Percentiles rank a stretch among this genome's conserved stretches.
Evolutionary conservation across 2,797 vertebrate genomes (phyloP).

Genomic region (Sternotherus odoratus): DNA sequence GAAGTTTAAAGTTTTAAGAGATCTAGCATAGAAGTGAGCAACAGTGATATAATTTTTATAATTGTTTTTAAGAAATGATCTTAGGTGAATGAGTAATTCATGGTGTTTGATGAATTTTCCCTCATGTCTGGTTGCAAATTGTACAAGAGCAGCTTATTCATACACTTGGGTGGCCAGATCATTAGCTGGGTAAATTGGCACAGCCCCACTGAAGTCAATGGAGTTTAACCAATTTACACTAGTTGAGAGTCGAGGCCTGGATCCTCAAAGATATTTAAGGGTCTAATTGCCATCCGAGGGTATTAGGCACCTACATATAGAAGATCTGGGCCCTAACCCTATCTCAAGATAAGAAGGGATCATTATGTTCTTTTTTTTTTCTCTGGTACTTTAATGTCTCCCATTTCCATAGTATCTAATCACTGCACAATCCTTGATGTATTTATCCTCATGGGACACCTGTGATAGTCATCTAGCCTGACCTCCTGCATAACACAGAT

Average conservation of each 20-base stretch:
- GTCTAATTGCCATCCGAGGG: neutral
- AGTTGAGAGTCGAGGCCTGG: neutral
- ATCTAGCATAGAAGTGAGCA: neutral
- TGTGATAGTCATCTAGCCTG: neutral
- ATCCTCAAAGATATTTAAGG: neutral
- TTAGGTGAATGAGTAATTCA: neutral
- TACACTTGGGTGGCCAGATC: neutral
- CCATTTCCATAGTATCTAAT: neutral
- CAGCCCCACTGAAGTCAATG: accelerated
- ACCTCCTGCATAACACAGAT: neutral
- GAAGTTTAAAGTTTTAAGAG: neutral
- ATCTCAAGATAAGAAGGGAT: neutral
- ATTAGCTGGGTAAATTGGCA: neutral
- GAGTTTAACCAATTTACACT: neutral
- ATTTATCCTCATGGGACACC: neutral
- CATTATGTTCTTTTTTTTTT: neutral
- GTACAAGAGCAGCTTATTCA: neutral
- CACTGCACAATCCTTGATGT: neutral
- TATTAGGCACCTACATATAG: neutral
- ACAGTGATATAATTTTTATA: neutral
- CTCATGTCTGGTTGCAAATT: neutral
- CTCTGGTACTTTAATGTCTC: neutral
- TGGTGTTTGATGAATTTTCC: neutral
- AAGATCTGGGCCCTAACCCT: neutral
- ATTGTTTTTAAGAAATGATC: neutral